phyloP scores from a whole-genome alignment of 2,888 invertebrate species.

The Drosophila borealis region DNA sequence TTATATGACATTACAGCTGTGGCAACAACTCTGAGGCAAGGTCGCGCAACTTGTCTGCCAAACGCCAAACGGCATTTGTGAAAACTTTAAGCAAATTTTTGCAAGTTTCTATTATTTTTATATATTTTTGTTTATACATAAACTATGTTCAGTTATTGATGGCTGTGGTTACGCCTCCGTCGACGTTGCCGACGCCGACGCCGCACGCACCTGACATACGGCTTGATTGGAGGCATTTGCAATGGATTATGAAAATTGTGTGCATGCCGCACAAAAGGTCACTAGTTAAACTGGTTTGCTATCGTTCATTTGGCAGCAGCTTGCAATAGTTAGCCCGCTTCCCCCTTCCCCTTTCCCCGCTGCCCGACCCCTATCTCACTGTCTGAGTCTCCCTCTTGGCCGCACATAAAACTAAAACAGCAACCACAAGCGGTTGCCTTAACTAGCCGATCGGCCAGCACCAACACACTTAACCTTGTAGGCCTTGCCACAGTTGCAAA shows the following conservation, averaged over 20 bases:
- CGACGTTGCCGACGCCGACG: background rate
- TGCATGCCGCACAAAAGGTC: constrained; percentile 62
- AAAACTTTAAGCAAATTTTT: constrained; percentile 46
- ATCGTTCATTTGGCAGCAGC: constrained; percentile 35
- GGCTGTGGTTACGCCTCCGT: constrained; percentile 31
- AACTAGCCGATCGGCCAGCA: constrained; percentile 38
- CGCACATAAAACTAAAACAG: constrained; percentile 37
- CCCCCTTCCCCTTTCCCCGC: background rate
- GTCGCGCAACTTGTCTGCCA: constrained; percentile 32
- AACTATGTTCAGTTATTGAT: constrained; percentile 30
- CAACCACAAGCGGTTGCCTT: constrained; percentile 52
- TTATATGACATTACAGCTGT: constrained; percentile 26
- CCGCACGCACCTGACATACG: constrained; percentile 69
- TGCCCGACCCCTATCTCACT: background rate
- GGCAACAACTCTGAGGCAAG: constrained; percentile 45
- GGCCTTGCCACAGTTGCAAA: constrained; percentile 80
- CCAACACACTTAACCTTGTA: constrained; percentile 71
- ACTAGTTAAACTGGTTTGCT: constrained; percentile 67
- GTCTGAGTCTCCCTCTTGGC: background rate
- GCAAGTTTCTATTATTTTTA: constrained; percentile 19
- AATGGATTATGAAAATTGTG: constrained; percentile 64
- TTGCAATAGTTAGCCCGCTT: constrained; percentile 20
- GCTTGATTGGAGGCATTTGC: constrained; percentile 54
- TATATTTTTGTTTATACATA: constrained; percentile 2
- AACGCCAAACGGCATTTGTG: constrained; percentile 36